These are phyloP conservation scores for Bimastos eiseni DNA, from an alignment of 2,888 invertebrate genomes.

Conservation along the genomic window DNA sequence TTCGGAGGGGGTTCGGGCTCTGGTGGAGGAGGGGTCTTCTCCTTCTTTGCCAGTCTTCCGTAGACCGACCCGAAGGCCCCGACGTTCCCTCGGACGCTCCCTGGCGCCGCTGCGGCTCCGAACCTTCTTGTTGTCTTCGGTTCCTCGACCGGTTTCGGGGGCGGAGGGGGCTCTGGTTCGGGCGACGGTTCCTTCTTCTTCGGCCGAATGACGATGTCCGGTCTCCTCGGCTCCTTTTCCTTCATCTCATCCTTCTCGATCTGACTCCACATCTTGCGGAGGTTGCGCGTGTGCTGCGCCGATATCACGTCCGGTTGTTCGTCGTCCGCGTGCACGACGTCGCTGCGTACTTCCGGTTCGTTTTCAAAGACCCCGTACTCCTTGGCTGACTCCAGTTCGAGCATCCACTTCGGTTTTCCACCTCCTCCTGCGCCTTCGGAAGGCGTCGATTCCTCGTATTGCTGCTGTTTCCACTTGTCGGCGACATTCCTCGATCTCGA, in stretches of 20 bases:
- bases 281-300: slow-evolving; percentile 37
- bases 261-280: slow-evolving; percentile 38
- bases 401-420: slow-evolving; percentile 24
- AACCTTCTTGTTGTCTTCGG: slow-evolving; percentile 27
- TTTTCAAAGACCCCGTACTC: slow-evolving; percentile 37
- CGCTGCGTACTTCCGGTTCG: slow-evolving; percentile 35
- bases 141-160: slow-evolving; percentile 30
- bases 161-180: slow-evolving; percentile 33
- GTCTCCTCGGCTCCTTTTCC: slow-evolving; percentile 25
- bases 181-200: slow-evolving; percentile 35
- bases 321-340: slow-evolving; percentile 34
- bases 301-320: slow-evolving; percentile 38
- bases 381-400: slow-evolving; percentile 33
- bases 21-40: slow-evolving; percentile 18
- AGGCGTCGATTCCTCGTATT: background rate
- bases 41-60: background rate
- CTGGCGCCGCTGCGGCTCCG: slow-evolving; percentile 7
- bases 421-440: background rate
- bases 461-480: slow-evolving; percentile 31
- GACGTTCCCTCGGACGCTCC: background rate
- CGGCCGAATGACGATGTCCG: slow-evolving; percentile 30
- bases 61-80: slow-evolving; percentile 17
- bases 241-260: slow-evolving; percentile 37
- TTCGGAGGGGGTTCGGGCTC: slow-evolving; percentile 23
- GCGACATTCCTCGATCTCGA: slow-evolving; percentile 7